Conservation (phyloP, 2,113 vertebrate genomes). For the Sisor rabdophorus region DNA sequence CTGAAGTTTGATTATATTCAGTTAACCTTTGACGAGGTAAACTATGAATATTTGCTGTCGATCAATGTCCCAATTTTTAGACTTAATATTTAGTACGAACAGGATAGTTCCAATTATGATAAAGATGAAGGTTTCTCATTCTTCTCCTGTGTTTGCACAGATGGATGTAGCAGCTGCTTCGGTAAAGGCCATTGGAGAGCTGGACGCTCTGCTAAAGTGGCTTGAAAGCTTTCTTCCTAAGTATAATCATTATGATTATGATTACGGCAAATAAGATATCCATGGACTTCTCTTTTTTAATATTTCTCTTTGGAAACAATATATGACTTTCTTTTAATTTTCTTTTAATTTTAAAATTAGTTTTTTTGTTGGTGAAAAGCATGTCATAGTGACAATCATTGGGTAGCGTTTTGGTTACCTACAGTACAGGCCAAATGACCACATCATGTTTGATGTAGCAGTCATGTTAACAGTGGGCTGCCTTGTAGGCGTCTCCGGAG, state of each 20-base stretch:
- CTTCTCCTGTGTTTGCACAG: slow-evolving; percentile 61
- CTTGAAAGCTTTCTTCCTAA: slow-evolving; percentile 61
- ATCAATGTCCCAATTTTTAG: background rate
- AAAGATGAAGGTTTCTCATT: background rate
- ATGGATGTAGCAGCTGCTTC: slow-evolving; percentile 71
- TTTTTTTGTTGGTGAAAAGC: background rate
- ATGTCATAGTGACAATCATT: background rate
- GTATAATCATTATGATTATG: background rate
- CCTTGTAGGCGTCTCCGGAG: background rate
- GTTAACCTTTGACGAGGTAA: slow-evolving; percentile 62
- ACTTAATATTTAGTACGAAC: background rate
- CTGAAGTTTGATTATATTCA: slow-evolving; percentile 55
- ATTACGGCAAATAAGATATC: slow-evolving; percentile 1
- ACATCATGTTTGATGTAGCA: background rate
- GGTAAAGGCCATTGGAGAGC: slow-evolving; percentile 83
- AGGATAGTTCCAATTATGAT: background rate
- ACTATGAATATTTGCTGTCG: background rate
- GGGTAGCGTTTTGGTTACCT: background rate
- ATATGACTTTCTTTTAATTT: background rate
- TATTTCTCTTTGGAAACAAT: background rate
- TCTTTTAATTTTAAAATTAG: background rate
- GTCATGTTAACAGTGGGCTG: background rate
- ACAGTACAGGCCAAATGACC: background rate
- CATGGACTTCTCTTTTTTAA: background rate
- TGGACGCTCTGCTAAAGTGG: slow-evolving; percentile 82